Percentiles rank a stretch among this genome's conserved stretches.
phyloP scores from a whole-genome alignment of 2,113 vertebrate species.

The Peromyscus maniculatus region DNA sequence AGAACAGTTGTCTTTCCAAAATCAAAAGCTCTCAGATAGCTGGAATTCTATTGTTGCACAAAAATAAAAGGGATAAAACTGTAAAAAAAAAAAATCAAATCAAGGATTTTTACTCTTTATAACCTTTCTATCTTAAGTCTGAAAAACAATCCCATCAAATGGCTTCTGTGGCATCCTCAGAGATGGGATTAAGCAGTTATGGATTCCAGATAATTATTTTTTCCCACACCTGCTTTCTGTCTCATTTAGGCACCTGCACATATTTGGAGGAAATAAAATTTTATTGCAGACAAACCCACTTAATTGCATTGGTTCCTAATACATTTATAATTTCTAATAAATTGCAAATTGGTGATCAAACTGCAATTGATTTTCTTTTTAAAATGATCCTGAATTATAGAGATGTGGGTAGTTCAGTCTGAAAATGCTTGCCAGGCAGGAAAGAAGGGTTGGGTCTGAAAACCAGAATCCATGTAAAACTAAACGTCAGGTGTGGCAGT shows the following conservation, averaged over 20 bases:
- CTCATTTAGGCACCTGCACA: constrained; percentile 56
- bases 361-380: constrained; percentile 45
- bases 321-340: constrained; percentile 38
- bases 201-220: constrained; percentile 61
- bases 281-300: constrained; percentile 33
- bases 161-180: not conserved
- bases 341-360: constrained; percentile 36
- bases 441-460: not conserved
- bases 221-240: constrained; percentile 48
- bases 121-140: constrained; percentile 34
- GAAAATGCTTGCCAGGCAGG: not conserved
- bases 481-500: not conserved
- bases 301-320: constrained; percentile 45
- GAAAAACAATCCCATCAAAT: constrained; percentile 8
- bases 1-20: constrained; percentile 47
- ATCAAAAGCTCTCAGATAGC: constrained; percentile 40
- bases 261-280: constrained; percentile 63
- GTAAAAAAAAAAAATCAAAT: not conserved
- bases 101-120: constrained; percentile 18
- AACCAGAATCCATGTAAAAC: not conserved
- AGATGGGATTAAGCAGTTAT: not conserved
- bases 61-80: not conserved
- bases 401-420: not conserved
- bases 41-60: constrained; percentile 17
- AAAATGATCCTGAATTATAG: not conserved